A percentile compares a stretch with the other conserved stretches of the same genome.
Evolutionary conservation across 2,113 vertebrate species (phyloP).

Genomic region (Lichenostomus cassidix): DNA sequence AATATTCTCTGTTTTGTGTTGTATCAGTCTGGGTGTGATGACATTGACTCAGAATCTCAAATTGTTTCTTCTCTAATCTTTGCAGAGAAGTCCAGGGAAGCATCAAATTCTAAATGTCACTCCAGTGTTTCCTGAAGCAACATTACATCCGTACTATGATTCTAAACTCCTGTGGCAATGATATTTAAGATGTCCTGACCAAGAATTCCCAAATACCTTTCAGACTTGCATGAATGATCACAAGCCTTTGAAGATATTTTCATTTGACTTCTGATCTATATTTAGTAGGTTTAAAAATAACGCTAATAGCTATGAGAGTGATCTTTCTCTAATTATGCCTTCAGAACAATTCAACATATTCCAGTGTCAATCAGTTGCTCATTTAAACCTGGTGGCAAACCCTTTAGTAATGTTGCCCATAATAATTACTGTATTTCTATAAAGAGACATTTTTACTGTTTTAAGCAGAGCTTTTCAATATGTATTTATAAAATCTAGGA

Average conservation of each 20-base stretch:
- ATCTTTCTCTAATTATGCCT: constrained; percentile 34
- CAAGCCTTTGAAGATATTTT: constrained; percentile 17
- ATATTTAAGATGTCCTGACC: background rate
- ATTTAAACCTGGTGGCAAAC: constrained; percentile 18
- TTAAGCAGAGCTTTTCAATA: background rate
- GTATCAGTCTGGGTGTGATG: background rate
- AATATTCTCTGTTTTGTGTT: background rate
- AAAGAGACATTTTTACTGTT: background rate
- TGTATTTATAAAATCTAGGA: background rate
- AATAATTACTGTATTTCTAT: background rate
- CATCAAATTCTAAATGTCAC: background rate
- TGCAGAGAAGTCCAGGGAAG: background rate
- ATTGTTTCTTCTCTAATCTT: background rate
- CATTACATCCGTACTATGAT: background rate
- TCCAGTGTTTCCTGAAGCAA: background rate
- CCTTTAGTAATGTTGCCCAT: background rate
- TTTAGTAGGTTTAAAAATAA: constrained; percentile 53
- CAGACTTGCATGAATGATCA: background rate
- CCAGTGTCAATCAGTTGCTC: background rate
- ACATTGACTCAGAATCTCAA: background rate
- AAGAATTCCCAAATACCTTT: constrained; percentile 12
- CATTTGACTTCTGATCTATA: constrained; percentile 36
- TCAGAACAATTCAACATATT: constrained; percentile 36
- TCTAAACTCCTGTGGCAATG: background rate
- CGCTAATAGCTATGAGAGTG: background rate